Base-by-base conservation (phyloP, 2,797 vertebrate genomes). In the Mareca strepera region DNA sequence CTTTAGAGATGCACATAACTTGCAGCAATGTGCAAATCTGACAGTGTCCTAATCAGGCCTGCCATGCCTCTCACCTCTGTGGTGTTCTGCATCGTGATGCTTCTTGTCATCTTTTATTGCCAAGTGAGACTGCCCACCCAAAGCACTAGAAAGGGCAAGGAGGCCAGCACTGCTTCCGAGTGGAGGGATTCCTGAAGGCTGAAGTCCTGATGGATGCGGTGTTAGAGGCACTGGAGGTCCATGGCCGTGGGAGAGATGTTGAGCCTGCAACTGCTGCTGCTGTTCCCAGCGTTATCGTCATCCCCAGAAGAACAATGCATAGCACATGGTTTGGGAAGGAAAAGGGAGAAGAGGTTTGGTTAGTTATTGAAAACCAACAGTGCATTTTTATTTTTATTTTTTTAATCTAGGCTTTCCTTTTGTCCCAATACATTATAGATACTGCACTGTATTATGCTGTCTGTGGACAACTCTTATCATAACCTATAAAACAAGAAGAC, bases 91-190 rank as follows among this genome's bases (percentile, higher is more conserved):
- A 94, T 99, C 99, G 2, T 98, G 97, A 92, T 99, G 98, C 96
- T 99, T 99, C 98, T 99, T 99, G 97, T 99, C 99, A 82, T 99
- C 99, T 98, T 99, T 99, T 96, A 99, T 98, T 85, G 96, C 94
- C 97, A 99, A 98, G 97, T 99, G 99, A 96, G 99, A 98, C 81
- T 99, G 96, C 80, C 96, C 98, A 96, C 99, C 98, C 86, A 99
- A 98, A 90, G 99, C 99, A 96, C 98, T 99, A 66, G 99, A 99
- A 53, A 99, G 98, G 53, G 99, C 99, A 78, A 99, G 98, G 48
- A 99, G 99, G 93, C 99, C 98, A 58, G 99, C 99, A 21, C 99
- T 99, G 97, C 99, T 98, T 68, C 99, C 98, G 2, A 99, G 98
- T 35, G 99, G 98, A 44, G 98, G 98, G 80, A 98, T 98, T 86